Evolutionary conservation across 2,797 vertebrate genomes (phyloP), one percentile per base, ranked within the genome.

Genomic region (Lagodon rhomboides): DNA sequence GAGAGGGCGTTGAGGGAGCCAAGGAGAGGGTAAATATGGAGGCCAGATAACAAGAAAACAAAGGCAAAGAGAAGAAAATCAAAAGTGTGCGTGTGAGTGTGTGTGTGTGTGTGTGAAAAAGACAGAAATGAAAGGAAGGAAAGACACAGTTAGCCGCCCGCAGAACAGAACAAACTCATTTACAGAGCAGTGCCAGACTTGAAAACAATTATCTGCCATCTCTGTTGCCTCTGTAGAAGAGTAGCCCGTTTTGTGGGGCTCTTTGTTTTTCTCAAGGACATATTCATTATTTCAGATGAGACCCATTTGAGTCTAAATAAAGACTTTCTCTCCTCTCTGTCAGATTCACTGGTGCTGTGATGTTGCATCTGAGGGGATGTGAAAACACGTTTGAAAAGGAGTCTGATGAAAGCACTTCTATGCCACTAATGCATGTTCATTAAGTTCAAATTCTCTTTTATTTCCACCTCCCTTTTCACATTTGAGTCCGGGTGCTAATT

Each of bases 191-290:
- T 83, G 87, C 66, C 87, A 90, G 93, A 95, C 95, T 95, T 94
- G 91, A 95, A 95, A 95, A 95, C 94, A 95, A 95, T 96, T 95
- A 95, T 95, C 92, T 90, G 91, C 89, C 90, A 92, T 95, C 93
- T 93, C 89, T 84, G 82, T 89, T 88, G 87, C 89, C 84, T 90
- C 88, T 88, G 92, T 90, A 86, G 88, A 92, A 86, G 85, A 87
- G 84, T 77, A 85, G 91, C 90, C 85, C 70, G 87, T 93, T 94
- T 94, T 93, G 89, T 91, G 86, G 74, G 78, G 84, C 85, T 91
- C 93, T 96, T 95, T 95, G 94, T 96, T 95, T 95, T 94, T 93
- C 93, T 96, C 95, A 96, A 96, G 95, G 95, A 96, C 95, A 93
- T 94, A 94, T 95, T 95, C 95, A 96, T 96, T 95, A 96, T 95